A percentile compares a stretch with the other conserved stretches of the same genome.
Conservation (phyloP, 1,140 invertebrate species). For the Chironomus striatipennis region DNA sequence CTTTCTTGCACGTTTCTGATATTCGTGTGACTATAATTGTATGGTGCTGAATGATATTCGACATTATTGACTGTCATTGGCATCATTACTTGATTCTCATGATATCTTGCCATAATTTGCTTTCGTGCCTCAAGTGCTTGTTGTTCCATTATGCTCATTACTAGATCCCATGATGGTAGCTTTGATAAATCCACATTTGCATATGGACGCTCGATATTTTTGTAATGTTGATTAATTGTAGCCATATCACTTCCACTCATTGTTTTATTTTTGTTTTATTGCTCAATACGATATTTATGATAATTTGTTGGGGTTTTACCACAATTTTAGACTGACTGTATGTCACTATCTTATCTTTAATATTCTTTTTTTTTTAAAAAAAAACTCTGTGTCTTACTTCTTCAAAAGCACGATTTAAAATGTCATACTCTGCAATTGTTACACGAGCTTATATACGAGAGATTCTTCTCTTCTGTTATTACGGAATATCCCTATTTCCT, state of each 20-base stretch:
- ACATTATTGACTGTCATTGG: neutral
- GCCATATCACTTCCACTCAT: constrained; percentile 22
- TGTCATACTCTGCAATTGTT: neutral
- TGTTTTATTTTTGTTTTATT: neutral
- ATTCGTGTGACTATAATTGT: neutral
- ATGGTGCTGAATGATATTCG: constrained; percentile 5
- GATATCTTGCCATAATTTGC: neutral
- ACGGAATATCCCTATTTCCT: constrained; percentile 3
- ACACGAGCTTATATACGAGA: neutral
- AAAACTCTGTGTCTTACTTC: neutral
- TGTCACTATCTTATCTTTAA: neutral
- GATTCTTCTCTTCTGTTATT: neutral
- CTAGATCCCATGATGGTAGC: constrained; percentile 2
- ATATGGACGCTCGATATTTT: neutral
- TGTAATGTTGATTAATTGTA: neutral
- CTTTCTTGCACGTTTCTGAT: neutral
- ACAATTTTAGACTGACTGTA: too few relatives aligned
- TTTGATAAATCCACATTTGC: constrained; percentile 18
- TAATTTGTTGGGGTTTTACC: too few relatives aligned
- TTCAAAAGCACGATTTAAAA: neutral
- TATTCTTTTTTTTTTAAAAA: neutral
- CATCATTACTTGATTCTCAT: neutral
- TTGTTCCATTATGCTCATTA: constrained; percentile 10
- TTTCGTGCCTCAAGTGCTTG: neutral
- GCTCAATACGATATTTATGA: neutral